phyloP scores from a whole-genome alignment of 1,140 invertebrate species.

The Aphelenchoides besseyi region DNA sequence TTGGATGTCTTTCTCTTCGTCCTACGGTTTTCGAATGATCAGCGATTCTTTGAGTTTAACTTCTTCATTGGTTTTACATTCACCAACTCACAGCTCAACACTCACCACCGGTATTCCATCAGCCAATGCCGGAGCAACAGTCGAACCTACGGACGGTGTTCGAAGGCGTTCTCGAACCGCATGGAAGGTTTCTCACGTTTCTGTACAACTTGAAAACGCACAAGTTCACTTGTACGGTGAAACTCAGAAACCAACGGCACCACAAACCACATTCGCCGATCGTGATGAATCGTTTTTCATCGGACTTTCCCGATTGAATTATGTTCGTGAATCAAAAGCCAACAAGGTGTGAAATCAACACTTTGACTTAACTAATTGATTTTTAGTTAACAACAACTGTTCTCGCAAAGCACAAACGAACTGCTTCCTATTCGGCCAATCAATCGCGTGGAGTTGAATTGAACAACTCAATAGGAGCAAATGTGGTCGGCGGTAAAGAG shows the following conservation, averaged over 20 bases:
- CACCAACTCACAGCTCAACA: background rate
- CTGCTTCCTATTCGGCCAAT: conserved; percentile 6
- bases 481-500: background rate
- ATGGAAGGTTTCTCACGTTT: conserved; percentile 88
- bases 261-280: conserved; percentile 27
- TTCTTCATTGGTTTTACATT: conserved; percentile 65
- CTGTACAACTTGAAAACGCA: conserved; percentile 71
- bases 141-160: conserved; percentile 73
- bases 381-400: conserved; percentile 10
- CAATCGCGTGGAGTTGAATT: background rate
- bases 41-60: conserved; percentile 79
- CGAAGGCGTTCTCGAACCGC: conserved; percentile 79
- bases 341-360: background rate
- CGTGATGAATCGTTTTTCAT: conserved; percentile 47
- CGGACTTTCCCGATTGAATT: conserved; percentile 48
- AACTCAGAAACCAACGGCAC: conserved; percentile 25
- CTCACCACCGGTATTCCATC: background rate
- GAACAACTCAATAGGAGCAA: background rate
- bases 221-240: conserved; percentile 53
- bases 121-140: background rate
- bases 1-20: conserved; percentile 96
- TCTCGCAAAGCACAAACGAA: conserved; percentile 20
- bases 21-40: conserved; percentile 85
- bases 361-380: background rate
- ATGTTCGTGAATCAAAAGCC: conserved; percentile 35